Evolutionary conservation across 2,113 vertebrate species (phyloP).

Genomic region (Oreotrochilus melanogaster): DNA sequence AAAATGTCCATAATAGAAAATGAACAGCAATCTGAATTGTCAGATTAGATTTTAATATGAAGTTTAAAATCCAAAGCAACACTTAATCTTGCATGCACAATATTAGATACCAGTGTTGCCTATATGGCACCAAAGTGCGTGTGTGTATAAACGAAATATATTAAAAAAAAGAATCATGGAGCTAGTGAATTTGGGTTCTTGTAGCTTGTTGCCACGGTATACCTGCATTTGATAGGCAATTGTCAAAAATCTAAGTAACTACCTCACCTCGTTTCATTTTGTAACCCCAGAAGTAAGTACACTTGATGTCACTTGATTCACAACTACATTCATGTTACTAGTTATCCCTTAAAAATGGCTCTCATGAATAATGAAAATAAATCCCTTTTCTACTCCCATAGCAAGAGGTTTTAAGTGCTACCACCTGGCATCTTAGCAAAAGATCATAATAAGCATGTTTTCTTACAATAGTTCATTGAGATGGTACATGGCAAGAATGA

Average conservation of each 20-base stretch:
- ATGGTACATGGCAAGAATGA: conserved; percentile 70
- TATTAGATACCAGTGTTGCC: not conserved
- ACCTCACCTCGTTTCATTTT: conserved; percentile 9
- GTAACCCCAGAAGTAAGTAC: conserved; percentile 22
- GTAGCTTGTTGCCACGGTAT: not conserved
- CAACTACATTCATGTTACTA: conserved; percentile 36
- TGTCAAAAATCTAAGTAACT: conserved; percentile 21
- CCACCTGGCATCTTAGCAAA: conserved; percentile 72
- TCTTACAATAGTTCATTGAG: conserved; percentile 72
- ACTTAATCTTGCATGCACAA: not conserved
- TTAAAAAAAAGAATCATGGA: not conserved
- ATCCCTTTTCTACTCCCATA: conserved; percentile 58
- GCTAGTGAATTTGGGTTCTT: not conserved
- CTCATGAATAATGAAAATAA: conserved; percentile 75
- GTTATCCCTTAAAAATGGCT: conserved; percentile 58
- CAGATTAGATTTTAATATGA: not conserved
- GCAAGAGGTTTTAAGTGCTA: conserved; percentile 72
- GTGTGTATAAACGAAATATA: not conserved
- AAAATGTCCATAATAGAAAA: not conserved
- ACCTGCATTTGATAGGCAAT: not conserved
- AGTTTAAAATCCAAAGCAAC: not conserved
- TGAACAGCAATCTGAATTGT: not conserved
- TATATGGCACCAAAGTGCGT: not conserved
- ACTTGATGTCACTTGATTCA: conserved; percentile 55
- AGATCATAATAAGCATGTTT: conserved; percentile 77